Conservation (phyloP, 2,797 vertebrate genomes). For the Sebastiscus albofasciatus region DNA sequence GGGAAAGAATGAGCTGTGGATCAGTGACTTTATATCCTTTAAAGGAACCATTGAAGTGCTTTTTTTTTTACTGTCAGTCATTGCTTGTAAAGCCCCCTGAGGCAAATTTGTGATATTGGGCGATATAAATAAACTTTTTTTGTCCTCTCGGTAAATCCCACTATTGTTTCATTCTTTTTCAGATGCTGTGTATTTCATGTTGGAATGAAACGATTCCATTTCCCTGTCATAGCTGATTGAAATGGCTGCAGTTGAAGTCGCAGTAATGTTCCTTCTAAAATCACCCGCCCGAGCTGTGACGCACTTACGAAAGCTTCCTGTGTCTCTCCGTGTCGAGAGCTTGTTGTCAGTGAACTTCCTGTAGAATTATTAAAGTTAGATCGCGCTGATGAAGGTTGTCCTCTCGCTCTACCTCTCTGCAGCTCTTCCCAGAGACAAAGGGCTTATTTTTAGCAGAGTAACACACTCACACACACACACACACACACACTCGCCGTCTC, state of each 20-base stretch:
- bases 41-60: not conserved
- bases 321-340: not conserved
- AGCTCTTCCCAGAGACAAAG: slow-evolving; percentile 68
- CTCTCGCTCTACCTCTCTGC: slow-evolving; percentile 31
- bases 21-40: not conserved
- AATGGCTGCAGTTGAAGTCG: not conserved
- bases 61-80: not conserved
- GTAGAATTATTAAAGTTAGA: slow-evolving; percentile 34
- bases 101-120: too few relatives aligned
- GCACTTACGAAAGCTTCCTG: not conserved
- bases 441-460: slow-evolving; percentile 74
- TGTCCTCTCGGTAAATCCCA: not conserved
- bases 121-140: not conserved
- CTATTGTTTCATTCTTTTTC: too few relatives aligned
- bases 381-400: slow-evolving; percentile 24
- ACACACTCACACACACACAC: slow-evolving; percentile 9
- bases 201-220: not conserved
- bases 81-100: too few relatives aligned
- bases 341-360: not conserved
- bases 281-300: not conserved
- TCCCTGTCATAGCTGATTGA: not conserved
- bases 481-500: not conserved
- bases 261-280: not conserved
- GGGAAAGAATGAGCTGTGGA: not conserved
- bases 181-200: not conserved